Percentiles rank a stretch among this genome's conserved stretches.
phyloP scores from a whole-genome alignment of 2,888 invertebrate species.

The Leptura quadrifasciata region DNA sequence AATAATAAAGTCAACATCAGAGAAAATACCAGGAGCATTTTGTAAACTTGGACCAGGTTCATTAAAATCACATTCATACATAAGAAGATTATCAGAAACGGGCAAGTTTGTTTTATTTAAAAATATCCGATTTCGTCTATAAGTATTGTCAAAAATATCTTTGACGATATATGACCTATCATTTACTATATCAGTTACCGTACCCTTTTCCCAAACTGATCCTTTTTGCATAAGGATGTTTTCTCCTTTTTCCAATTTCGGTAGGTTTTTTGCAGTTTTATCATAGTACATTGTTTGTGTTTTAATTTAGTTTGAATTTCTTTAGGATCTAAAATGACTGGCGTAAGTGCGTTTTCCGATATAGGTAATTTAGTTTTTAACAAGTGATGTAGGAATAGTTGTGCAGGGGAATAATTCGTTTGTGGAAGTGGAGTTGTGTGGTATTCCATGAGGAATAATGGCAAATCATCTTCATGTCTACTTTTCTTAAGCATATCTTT shows the following conservation, averaged over 20 bases:
- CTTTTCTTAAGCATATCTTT: conserved; percentile 33
- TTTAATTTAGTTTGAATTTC: conserved; percentile 25
- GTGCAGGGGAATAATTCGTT: conserved; percentile 21
- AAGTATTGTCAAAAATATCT: conserved; percentile 28
- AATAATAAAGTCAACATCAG: too few species aligned
- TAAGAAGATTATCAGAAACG: too few species aligned
- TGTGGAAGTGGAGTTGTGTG: neutral
- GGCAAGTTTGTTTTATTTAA: conserved; percentile 34
- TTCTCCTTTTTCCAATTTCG: conserved; percentile 37
- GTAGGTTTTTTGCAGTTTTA: conserved; percentile 31
- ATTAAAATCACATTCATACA: too few species aligned
- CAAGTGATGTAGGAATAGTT: conserved; percentile 11
- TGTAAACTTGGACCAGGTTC: too few species aligned
- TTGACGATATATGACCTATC: conserved; percentile 44
- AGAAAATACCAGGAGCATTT: too few species aligned
- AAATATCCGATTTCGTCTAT: conserved; percentile 41
- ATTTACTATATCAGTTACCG: conserved; percentile 50
- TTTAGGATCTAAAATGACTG: conserved; percentile 19
- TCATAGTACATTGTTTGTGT: conserved; percentile 37
- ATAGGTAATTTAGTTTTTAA: conserved; percentile 25
- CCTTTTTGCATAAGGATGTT: conserved; percentile 42
- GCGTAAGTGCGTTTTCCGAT: conserved; percentile 27
- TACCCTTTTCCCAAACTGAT: conserved; percentile 40
- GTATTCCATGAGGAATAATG: neutral
- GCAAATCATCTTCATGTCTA: conserved; percentile 12